Evolutionary conservation across 2,888 invertebrate genomes (phyloP).

Genomic region (Matsumyia berberina): DNA sequence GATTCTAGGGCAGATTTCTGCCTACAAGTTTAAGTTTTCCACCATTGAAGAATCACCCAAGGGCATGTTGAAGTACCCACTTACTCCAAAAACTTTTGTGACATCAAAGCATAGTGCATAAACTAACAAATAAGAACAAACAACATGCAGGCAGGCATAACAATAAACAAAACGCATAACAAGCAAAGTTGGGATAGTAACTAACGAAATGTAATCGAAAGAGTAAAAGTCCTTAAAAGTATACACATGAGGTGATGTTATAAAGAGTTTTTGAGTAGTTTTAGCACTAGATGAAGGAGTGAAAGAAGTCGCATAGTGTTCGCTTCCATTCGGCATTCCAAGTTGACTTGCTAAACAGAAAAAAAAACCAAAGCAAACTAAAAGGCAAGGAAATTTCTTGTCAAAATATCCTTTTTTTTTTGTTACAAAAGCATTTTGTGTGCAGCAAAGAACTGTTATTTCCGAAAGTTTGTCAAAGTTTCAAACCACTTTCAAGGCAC

Average conservation of each 20-base stretch:
- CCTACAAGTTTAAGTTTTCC: too few species aligned
- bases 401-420: slow-evolving; percentile 15
- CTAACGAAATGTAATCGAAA: not conserved
- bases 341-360: slow-evolving; percentile 17
- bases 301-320: slow-evolving; percentile 12
- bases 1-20: too few species aligned
- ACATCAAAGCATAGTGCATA: slow-evolving; percentile 4
- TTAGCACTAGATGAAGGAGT: slow-evolving; percentile 23
- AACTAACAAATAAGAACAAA: slow-evolving; percentile 4
- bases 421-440: slow-evolving; percentile 34
- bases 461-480: slow-evolving; percentile 31
- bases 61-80: not conserved
- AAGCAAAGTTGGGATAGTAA: slow-evolving; percentile 43
- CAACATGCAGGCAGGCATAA: slow-evolving; percentile 37
- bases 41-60: too few species aligned
- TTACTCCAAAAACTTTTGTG: not conserved
- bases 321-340: slow-evolving; percentile 32
- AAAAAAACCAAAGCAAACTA: slow-evolving; percentile 3
- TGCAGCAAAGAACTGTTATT: not conserved
- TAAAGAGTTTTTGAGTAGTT: slow-evolving; percentile 2
- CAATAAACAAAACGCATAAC: slow-evolving; percentile 6
- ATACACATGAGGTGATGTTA: not conserved
- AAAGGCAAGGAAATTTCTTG: not conserved
- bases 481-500: slow-evolving; percentile 52
- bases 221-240: slow-evolving; percentile 2